Percentiles rank a stretch among this genome's conserved stretches.
phyloP scores from a whole-genome alignment of 2,113 vertebrate species.

The Vanacampus margaritifer region DNA sequence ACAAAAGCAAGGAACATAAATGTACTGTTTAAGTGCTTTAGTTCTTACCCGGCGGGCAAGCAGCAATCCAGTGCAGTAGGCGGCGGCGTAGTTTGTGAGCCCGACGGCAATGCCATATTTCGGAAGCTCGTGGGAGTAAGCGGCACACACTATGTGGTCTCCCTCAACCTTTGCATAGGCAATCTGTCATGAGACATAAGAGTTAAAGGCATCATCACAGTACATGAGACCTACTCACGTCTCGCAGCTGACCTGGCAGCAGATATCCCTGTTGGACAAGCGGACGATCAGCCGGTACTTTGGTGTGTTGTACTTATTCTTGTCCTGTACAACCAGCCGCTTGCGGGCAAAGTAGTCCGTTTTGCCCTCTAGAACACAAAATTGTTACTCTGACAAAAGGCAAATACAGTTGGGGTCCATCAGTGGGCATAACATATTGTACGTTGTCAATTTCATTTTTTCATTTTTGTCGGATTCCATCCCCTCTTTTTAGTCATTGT shows the following conservation, averaged over 20 bases:
- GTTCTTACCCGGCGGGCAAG: slow-evolving; percentile 88
- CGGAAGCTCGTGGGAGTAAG: slow-evolving; percentile 92
- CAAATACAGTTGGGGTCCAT: background rate
- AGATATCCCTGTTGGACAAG: slow-evolving; percentile 94
- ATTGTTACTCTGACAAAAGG: background rate
- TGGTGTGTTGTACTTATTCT: slow-evolving; percentile 99
- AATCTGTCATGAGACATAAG: slow-evolving; percentile 72
- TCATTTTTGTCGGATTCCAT: background rate
- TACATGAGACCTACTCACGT: background rate
- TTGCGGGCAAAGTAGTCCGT: slow-evolving; percentile 96
- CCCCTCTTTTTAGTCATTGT: too few relatives aligned
- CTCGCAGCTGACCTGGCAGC: slow-evolving; percentile 85
- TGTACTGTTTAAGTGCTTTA: background rate
- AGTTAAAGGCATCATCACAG: background rate
- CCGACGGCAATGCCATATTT: slow-evolving; percentile 93
- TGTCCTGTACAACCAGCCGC: slow-evolving; percentile 95
- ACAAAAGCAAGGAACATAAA: background rate
- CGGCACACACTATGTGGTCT: slow-evolving; percentile 92
- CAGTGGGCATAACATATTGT: background rate
- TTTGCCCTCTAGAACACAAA: slow-evolving; percentile 84
- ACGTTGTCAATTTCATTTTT: too few relatives aligned
- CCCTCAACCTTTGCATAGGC: slow-evolving; percentile 97
- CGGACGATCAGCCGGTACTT: slow-evolving; percentile 96
- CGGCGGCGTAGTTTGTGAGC: slow-evolving; percentile 95
- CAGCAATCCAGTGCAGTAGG: slow-evolving; percentile 94